phyloP scores from a whole-genome alignment of 2,888 invertebrate species.

The Lithophane socia region DNA sequence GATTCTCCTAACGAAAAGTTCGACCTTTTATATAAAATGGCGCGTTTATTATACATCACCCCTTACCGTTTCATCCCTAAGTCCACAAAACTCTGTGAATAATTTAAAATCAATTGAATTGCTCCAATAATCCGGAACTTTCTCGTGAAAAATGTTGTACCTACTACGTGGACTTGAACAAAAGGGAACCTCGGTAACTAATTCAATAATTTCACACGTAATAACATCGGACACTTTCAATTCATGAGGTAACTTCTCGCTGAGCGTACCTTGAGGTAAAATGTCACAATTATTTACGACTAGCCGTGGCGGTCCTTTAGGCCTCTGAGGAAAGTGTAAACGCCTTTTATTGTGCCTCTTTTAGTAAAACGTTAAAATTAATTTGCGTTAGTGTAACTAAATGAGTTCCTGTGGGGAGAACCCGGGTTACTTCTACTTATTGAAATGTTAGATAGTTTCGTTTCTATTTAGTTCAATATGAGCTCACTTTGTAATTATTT shows the following conservation, averaged over 20 bases:
- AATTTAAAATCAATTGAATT: slow-evolving; percentile 75
- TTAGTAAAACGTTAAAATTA: slow-evolving; percentile 77
- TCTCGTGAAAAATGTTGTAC: slow-evolving; percentile 67
- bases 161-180: slow-evolving; percentile 44
- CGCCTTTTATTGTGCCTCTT: slow-evolving; percentile 76
- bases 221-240: slow-evolving; percentile 74
- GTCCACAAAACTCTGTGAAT: slow-evolving; percentile 71
- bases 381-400: slow-evolving; percentile 73
- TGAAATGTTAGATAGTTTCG: slow-evolving; percentile 45
- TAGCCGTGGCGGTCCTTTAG: slow-evolving; percentile 72
- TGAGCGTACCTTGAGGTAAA: slow-evolving; percentile 77
- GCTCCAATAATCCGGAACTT: slow-evolving; percentile 65
- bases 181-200: slow-evolving; percentile 41
- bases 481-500: slow-evolving; percentile 9
- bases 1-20: slow-evolving; percentile 56
- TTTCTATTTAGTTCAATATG: slow-evolving; percentile 15
- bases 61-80: slow-evolving; percentile 64
- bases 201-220: slow-evolving; percentile 64
- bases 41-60: slow-evolving; percentile 61
- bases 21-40: slow-evolving; percentile 53
- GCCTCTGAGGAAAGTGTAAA: slow-evolving; percentile 75
- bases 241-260: slow-evolving; percentile 77
- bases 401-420: slow-evolving; percentile 64
- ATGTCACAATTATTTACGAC: slow-evolving; percentile 82
- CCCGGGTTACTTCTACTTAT: slow-evolving; percentile 56